Conservation (phyloP, 2,113 vertebrate genomes). For the Sorex fumeus region DNA sequence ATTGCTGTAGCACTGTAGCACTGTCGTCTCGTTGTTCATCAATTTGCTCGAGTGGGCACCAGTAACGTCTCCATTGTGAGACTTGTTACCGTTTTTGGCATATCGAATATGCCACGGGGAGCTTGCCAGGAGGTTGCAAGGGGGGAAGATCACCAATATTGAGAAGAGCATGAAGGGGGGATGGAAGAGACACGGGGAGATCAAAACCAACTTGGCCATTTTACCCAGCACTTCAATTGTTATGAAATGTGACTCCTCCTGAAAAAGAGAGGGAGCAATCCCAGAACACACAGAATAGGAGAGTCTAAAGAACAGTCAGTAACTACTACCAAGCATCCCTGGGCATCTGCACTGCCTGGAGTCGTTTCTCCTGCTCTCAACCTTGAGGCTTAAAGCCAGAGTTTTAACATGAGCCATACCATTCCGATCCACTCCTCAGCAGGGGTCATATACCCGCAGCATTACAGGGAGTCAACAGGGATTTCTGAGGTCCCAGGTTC, state of each 20-base stretch:
- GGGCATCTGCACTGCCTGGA: background rate
- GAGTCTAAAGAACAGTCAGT: background rate
- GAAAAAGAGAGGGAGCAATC: background rate
- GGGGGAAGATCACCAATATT: background rate
- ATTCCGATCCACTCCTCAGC: background rate
- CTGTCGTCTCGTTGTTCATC: too few species aligned
- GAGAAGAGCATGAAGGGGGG: background rate
- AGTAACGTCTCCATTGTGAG: too few species aligned
- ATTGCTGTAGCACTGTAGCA: too few species aligned
- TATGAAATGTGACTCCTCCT: background rate
- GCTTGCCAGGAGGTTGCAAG: background rate
- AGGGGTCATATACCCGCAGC: too few species aligned
- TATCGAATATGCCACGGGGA: too few species aligned
- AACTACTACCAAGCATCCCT: background rate
- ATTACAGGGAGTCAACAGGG: background rate
- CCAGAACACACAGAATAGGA: background rate
- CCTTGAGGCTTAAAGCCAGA: background rate
- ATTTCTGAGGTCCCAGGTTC: background rate
- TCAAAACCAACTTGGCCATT: background rate
- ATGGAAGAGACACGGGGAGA: background rate
- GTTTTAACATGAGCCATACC: background rate
- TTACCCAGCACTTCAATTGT: background rate
- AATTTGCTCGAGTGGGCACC: too few species aligned
- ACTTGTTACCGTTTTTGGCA: too few species aligned
- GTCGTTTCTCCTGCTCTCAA: background rate